Base-by-base conservation (phyloP, 2,797 vertebrate genomes). In the Takifugu ocellatus region DNA sequence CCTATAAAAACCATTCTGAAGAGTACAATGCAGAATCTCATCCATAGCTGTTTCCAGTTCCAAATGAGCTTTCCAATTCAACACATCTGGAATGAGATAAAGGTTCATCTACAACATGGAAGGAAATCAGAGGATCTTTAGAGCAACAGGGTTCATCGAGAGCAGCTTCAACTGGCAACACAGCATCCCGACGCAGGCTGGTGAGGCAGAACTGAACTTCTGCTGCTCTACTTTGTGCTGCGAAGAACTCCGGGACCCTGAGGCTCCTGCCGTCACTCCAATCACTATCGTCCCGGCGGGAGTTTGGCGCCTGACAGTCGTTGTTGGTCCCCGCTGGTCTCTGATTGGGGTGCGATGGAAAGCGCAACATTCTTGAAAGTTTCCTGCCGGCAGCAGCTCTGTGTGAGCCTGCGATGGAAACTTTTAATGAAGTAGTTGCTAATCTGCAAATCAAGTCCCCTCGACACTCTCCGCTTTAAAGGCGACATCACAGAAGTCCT, bases 281-380 rank as follows among this genome's bases (percentile, higher is more conserved):
- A 84, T 88, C 86, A 80, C 68, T 36, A 66, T 59, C 50, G 74
- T 63, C 83, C 29, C 82, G 75, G 83, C 68, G 36, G 79, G 79
- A 59, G 59, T 36, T 71, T 65, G 64, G 48, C 39, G 47, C 67
- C 49, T 71, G 78, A 75, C 72, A 66, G 69, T 59, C 72, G 71
- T 79, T 27, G 70, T 52, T 66, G 61, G 58, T 21, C 46, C 77
- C 77, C 7, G 58, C 74, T 66, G 70, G 65, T 72, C 64, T 33
- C 71, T 84, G 81, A 87, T 84, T 84, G 60, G 62, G 70, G 42
- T 43, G 61, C 66, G 56, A 58, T 58, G 54, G 45, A 56, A 63
- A 74, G 58, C 55, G 52, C 59, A 57, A 54, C 61, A 49, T 39
- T 39, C 36, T 39, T 14, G 36, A 39, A 39, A 39, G 36, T 39